Evolutionary conservation across 2,888 invertebrate species (phyloP).

Genomic region (Rugalucina vietnamica): DNA sequence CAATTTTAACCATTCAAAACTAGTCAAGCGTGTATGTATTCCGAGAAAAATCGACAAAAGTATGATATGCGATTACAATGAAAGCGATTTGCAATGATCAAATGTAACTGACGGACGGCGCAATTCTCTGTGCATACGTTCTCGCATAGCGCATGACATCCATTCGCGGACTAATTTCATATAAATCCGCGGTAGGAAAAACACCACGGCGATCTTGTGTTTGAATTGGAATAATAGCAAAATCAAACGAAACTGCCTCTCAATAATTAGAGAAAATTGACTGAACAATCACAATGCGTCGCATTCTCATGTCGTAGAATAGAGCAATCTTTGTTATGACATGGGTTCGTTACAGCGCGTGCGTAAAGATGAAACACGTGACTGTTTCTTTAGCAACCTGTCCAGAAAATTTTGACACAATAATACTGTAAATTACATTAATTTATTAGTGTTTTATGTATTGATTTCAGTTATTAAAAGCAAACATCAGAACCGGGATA

Average conservation of each 20-base stretch:
- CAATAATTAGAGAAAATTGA: conserved; percentile 62
- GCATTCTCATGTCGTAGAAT: conserved; percentile 44
- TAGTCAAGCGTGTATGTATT: conserved; percentile 22
- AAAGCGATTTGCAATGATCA: conserved; percentile 12
- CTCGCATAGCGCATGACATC: background rate
- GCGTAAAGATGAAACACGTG: conserved; percentile 47
- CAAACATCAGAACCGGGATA: background rate
- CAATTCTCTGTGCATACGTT: background rate
- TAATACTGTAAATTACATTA: conserved; percentile 55
- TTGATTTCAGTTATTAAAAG: conserved; percentile 2
- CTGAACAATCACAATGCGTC: conserved; percentile 58
- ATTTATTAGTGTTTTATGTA: conserved; percentile 51
- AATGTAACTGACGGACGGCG: background rate
- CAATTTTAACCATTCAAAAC: conserved; percentile 25
- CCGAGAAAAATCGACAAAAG: conserved; percentile 31
- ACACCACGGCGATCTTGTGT: conserved; percentile 5
- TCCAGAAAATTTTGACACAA: conserved; percentile 50
- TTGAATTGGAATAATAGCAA: background rate
- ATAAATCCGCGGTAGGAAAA: conserved; percentile 7
- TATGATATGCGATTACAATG: conserved; percentile 46
- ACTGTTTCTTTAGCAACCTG: conserved; percentile 50
- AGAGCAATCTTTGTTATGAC: conserved; percentile 46
- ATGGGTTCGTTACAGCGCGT: conserved; percentile 51
- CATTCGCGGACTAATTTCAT: conserved; percentile 17
- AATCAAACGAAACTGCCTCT: conserved; percentile 23